Evolutionary conservation across 2,888 invertebrate genomes (phyloP), one percentile per base, ranked within the genome.

Genomic region (Polylopha cassiicola): DNA sequence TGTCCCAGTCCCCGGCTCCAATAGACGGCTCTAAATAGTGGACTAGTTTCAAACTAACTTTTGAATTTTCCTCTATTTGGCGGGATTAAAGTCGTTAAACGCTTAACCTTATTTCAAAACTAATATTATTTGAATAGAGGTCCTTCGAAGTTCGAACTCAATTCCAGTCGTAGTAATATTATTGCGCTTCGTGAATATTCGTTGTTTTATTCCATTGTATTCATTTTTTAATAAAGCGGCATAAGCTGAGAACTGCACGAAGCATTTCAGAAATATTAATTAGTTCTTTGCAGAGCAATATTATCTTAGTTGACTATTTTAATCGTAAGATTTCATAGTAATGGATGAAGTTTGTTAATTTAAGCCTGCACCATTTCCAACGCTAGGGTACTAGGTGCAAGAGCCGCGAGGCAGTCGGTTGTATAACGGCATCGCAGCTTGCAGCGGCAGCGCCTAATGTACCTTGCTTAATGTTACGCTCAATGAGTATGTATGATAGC

Each of bases 11-110:
- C 36, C 47, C 43, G 29, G 7, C 18, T 48, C 50, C 43, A 47
- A 57, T 61, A 58, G 48, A n/a, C 26, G 20, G 14, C 26, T 26
- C 14, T 7, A 14, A 26, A 26, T 14, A 26, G 26, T 14, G n/a
- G 14, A 26, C 14, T 14, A 54, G 62, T 61, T 42, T 22, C 43
- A 45, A 60, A 58, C 56, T 58, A 46, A 44, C 51, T 58, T 61
- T 41, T n/a, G n/a, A n/a, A n/a, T n/a, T n/a, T n/a, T n/a, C n/a
- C n/a, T n/a, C n/a, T n/a, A n/a, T n/a, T n/a, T n/a, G n/a, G n/a
- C n/a, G n/a, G n/a, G n/a, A n/a, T n/a, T n/a, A n/a, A n/a, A n/a
- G n/a, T n/a, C n/a, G n/a, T n/a, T n/a, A n/a, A n/a, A n/a, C n/a
- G n/a, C n/a, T n/a, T n/a, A n/a, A n/a, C n/a, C n/a, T n/a, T n/a